These are phyloP conservation scores for Nanger granti DNA, from an alignment of 2,113 vertebrate genomes.

Conservation along the genomic window DNA sequence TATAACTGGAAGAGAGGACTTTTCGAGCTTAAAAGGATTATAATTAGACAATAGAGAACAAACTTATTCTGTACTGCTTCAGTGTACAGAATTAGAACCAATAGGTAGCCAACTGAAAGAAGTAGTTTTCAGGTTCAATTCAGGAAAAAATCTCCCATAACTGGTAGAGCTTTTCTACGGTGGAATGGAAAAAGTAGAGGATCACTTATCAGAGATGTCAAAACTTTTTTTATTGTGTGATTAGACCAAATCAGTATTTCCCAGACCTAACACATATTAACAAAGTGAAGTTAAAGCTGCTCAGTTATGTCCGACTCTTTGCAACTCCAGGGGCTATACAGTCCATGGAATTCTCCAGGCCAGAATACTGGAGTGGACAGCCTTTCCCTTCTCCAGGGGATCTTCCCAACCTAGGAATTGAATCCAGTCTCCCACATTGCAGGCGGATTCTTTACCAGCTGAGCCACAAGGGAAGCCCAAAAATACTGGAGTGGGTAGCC, in stretches of 20 bases:
- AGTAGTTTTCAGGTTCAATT: not conserved
- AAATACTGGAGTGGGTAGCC: not conserved
- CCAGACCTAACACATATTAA: not conserved
- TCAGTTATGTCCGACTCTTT: not conserved
- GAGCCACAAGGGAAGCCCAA: not conserved
- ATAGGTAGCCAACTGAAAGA: not conserved
- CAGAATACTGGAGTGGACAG: no score
- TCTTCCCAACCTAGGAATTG: no score
- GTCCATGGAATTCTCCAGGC: no score
- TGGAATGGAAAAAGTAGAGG: not conserved
- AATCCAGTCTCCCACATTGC: not conserved
- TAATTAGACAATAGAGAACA: not conserved
- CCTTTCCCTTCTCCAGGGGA: no score
- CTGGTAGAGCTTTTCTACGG: not conserved
- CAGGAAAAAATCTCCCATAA: not conserved
- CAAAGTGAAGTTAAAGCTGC: not conserved
- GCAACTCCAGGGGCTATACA: not conserved
- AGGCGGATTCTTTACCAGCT: not conserved
- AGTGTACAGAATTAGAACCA: not conserved
- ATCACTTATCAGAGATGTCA: not conserved
- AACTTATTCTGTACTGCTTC: not conserved
- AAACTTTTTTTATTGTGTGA: not conserved
- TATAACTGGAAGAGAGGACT: not conserved
- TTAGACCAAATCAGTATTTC: not conserved
- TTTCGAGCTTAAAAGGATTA: not conserved